Conservation (phyloP, 2,888 invertebrate species). For the Spodoptera exigua region DNA sequence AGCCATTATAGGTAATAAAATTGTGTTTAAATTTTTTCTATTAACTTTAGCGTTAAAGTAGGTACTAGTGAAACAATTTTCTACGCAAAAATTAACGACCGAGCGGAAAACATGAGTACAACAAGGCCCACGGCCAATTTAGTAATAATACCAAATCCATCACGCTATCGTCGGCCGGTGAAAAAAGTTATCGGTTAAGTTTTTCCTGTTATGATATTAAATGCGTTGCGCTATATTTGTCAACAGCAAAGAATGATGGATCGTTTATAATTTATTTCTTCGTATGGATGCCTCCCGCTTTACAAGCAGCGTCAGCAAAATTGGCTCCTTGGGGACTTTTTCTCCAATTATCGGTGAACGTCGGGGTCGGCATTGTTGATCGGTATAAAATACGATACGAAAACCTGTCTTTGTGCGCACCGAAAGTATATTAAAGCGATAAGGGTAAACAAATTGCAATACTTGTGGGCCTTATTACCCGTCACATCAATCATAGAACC, state of each 20-base stretch:
- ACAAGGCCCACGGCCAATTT: constrained; percentile 41
- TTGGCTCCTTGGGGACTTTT: constrained; percentile 85
- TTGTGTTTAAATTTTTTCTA: too few relatives aligned
- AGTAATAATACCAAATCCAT: constrained; percentile 55
- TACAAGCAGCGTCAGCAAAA: constrained; percentile 76
- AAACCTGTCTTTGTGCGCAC: constrained; percentile 75
- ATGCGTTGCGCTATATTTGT: constrained; percentile 66
- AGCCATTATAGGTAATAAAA: too few relatives aligned
- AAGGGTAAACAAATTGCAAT: constrained; percentile 89
- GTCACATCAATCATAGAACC: constrained; percentile 88
- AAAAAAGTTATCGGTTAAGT: constrained; percentile 55
- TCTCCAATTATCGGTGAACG: constrained; percentile 83
- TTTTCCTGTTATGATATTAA: constrained; percentile 63
- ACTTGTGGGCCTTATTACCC: constrained; percentile 87
- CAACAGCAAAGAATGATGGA: constrained; percentile 74
- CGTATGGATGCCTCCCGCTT: constrained; percentile 65
- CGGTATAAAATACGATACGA: constrained; percentile 83
- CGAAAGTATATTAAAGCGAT: constrained; percentile 82
- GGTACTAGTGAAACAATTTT: constrained; percentile 13
- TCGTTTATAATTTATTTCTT: constrained; percentile 78
- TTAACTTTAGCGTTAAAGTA: too few relatives aligned
- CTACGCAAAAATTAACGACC: constrained; percentile 21
- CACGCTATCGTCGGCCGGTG: constrained; percentile 40
- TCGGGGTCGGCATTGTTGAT: constrained; percentile 81
- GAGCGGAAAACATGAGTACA: constrained; percentile 16